Base-by-base conservation (phyloP, 2,888 invertebrate genomes). In the Steinernema scapterisci region DNA sequence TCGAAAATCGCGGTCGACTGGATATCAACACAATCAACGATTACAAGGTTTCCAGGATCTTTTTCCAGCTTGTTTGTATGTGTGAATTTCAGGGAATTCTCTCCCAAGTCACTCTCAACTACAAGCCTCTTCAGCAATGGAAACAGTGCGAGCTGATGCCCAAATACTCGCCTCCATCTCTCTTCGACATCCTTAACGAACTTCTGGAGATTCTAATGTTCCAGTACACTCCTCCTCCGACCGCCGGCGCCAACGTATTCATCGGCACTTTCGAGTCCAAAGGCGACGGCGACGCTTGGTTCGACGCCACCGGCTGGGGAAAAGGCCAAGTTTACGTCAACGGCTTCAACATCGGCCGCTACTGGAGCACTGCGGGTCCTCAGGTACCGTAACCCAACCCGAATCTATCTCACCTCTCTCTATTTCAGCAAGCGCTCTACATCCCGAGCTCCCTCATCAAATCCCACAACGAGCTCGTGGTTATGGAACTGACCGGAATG, bases 1-100 rank as follows among this genome's bases (percentile, higher is more conserved):
- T 90, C 0, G 95, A 95, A 89, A 94, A 93, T 88, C 93, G 93
- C 90, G 95, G 95, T 11, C 91, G 94, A 72, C 91, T 93, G 56
- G 38, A 38, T 38, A 6, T 38, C 38, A 38, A 38, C 38, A 38
- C 38, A 9, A 38, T 38, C 38, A 38, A 38, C 38, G 38, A 38
- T 38, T 38, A 38, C 38, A 38, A 38, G 19, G 48, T 48, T n/a
- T 38, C 38, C 13, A 48, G 5, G 13, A 16, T 48, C 48, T n/a
- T 16, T 9, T 38, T 38, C 5, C 3, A 38, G 38, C 38, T 38
- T 38, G 38, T 38, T 38, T 38, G 5, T 6, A 51, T 11, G 6
- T 38, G 9, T 38, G 38, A 9, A 38, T 38, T 75, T 73, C 25
- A 84, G 82, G 85, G 85, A 43, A 81, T 85, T 46, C 74, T 84